Conservation (phyloP, 1,140 invertebrate genomes). For the Aphelenchoides fujianensis region DNA sequence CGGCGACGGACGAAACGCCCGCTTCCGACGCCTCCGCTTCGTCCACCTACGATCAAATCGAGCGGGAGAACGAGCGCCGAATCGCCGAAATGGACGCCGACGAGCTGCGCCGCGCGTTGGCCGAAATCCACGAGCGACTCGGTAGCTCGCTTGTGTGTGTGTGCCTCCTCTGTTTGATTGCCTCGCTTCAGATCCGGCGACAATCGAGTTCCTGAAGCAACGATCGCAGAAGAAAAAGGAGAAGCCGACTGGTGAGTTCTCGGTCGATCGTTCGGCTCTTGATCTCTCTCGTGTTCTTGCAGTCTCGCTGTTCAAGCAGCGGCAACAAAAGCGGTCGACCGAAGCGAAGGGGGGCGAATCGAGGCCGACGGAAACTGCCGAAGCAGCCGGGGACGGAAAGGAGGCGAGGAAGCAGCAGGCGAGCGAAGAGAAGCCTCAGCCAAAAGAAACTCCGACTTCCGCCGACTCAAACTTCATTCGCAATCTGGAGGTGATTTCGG, state of each 20-base stretch:
- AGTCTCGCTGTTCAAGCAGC: constrained; percentile 23
- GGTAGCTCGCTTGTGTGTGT: no score
- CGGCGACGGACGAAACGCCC: no score
- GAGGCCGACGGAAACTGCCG: not conserved
- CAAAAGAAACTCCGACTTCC: no score
- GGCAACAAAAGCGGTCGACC: not conserved
- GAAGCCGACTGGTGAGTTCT: not conserved
- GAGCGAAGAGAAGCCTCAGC: no score
- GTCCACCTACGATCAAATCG: constrained; percentile 12
- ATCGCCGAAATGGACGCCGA: constrained; percentile 8
- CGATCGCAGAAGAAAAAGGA: not conserved
- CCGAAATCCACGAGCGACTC: constrained; percentile 15
- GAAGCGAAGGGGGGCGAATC: no score
- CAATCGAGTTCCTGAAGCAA: constrained; percentile 8
- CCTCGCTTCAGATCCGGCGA: not conserved
- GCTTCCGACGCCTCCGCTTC: no score
- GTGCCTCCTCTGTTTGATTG: no score
- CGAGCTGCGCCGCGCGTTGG: not conserved
- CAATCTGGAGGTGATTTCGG: constrained; percentile 17
- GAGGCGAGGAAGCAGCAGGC: no score
- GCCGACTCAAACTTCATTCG: no score
- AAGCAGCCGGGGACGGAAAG: no score
- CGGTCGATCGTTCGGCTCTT: no score
- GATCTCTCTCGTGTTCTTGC: no score
- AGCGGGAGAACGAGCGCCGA: not conserved